These are phyloP conservation scores for Meiosimyza decipiens DNA, from an alignment of 2,888 invertebrate species.

Conservation along the genomic window DNA sequence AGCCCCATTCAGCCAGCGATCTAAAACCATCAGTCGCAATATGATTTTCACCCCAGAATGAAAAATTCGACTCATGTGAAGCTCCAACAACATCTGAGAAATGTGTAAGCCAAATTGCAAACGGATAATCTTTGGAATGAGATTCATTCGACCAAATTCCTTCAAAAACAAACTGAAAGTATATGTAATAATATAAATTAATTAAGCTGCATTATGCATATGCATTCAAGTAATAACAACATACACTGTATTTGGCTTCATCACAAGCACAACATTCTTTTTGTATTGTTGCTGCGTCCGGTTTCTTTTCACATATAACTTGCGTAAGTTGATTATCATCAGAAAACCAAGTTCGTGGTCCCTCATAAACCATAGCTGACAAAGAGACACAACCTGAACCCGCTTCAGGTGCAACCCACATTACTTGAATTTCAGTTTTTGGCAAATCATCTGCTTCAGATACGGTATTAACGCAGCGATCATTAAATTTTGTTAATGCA, in stretches of 20 bases:
- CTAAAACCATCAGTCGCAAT: conserved; percentile 90
- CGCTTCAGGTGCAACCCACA: conserved; percentile 89
- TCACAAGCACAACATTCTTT: conserved; percentile 93
- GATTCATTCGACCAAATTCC: conserved; percentile 96
- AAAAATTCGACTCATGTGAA: conserved; percentile 87
- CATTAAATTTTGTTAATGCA: conserved; percentile 73
- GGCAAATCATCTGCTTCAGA: conserved; percentile 81
- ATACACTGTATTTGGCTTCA: conserved; percentile 92
- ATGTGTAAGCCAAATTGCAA: conserved; percentile 89
- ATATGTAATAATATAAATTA: neutral
- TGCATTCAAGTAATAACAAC: conserved; percentile 33
- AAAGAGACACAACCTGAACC: conserved; percentile 89
- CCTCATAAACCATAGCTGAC: conserved; percentile 89
- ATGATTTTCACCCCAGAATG: conserved; percentile 92
- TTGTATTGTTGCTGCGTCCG: conserved; percentile 69
- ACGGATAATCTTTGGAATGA: conserved; percentile 96
- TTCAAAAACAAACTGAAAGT: conserved; percentile 79
- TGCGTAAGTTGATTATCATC: conserved; percentile 86
- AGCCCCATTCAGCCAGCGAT: conserved; percentile 77
- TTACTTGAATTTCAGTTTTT: conserved; percentile 87
- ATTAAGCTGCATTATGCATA: neutral
- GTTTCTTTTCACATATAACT: conserved; percentile 81
- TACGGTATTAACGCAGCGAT: conserved; percentile 86
- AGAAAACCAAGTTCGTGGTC: conserved; percentile 84
- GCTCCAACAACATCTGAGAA: conserved; percentile 98